Base-by-base conservation (phyloP, 2,888 invertebrate genomes). In the Orthosia gothica region DNA sequence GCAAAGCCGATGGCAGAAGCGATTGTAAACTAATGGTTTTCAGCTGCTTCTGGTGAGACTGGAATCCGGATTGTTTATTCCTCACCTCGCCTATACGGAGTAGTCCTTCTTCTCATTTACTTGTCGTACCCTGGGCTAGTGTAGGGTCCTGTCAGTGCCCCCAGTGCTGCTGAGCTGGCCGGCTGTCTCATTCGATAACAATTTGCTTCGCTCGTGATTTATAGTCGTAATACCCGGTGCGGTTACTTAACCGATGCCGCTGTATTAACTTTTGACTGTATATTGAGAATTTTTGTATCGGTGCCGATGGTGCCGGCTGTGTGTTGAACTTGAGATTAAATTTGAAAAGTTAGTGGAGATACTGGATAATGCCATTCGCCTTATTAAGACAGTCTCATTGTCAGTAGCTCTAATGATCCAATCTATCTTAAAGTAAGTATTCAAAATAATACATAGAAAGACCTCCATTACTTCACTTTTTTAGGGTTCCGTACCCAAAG, bases 151-250 rank as follows among this genome's bases (percentile, higher is more conserved):
- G 73, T 81, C 80, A 71, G 71, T 68, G 54, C 61, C 73, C 73
- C 71, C 74, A 69, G 66, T 66, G 74, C 70, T 66, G 74, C 70
- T 70, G 82, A 81, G 78, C 69, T 74, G 70, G 74, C 81, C 89
- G 82, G 87, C 89, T 90, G 91, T 92, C 92, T 92, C 89, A 89
- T 93, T 92, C 92, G 93, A 94, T 94, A 93, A 93, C 94, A 94
- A 94, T 95, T 94, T 94, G 93, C 92, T 91, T 88, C 89, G 89
- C 83, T 73, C 80, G 89, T 94, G 95, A 94, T 95, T 95, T 94
- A 94, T 94, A 89, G 84, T 81, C 77, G 84, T 90, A 91, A 92
- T 93, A 91, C 90, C 88, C 87, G 81, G 76, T 83, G 85, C 81
- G 88, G 90, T 91, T 90, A 88, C 89, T 90, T 89, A 89, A 87